Conservation (phyloP, 2,888 invertebrate species). For the Cylindroiulus punctatus region DNA sequence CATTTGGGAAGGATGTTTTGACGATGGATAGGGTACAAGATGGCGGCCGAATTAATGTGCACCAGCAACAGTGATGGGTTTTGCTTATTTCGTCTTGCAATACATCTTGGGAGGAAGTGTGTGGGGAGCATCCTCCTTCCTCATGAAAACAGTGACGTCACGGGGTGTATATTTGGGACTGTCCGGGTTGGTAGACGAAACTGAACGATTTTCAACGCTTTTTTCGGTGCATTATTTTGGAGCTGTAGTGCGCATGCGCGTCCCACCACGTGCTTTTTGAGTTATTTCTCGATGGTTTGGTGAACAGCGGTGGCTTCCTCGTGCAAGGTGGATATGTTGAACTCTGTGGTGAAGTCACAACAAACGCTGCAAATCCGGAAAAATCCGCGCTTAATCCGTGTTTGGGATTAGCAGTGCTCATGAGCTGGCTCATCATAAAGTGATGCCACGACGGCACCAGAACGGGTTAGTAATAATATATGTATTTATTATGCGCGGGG, state of each 20-base stretch:
- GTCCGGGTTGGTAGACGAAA: not conserved
- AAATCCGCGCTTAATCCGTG: not conserved
- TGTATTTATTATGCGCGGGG: not conserved
- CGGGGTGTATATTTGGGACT: slow-evolving; percentile 15
- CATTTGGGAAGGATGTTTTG: slow-evolving; percentile 10
- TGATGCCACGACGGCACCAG: slow-evolving; percentile 22
- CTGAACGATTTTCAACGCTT: not conserved
- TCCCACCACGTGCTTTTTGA: slow-evolving; percentile 8
- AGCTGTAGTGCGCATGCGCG: not conserved
- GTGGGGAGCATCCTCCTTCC: slow-evolving; percentile 43
- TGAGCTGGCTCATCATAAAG: not conserved
- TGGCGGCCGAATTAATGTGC: not conserved
- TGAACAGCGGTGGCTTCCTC: not conserved
- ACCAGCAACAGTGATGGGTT: slow-evolving; percentile 2
- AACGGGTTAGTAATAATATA: not conserved
- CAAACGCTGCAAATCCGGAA: no score
- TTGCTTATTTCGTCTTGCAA: not conserved
- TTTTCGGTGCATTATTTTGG: not conserved
- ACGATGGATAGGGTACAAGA: slow-evolving; percentile 18
- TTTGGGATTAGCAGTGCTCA: not conserved
- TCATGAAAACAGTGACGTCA: slow-evolving; percentile 37
- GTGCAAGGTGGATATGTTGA: slow-evolving; percentile 26
- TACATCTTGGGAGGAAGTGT: slow-evolving; percentile 36
- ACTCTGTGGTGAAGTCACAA: not conserved
- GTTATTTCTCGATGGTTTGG: not conserved